These are phyloP conservation scores for Manis javanica DNA, from an alignment of 2,797 vertebrate genomes.

Conservation along the genomic window DNA sequence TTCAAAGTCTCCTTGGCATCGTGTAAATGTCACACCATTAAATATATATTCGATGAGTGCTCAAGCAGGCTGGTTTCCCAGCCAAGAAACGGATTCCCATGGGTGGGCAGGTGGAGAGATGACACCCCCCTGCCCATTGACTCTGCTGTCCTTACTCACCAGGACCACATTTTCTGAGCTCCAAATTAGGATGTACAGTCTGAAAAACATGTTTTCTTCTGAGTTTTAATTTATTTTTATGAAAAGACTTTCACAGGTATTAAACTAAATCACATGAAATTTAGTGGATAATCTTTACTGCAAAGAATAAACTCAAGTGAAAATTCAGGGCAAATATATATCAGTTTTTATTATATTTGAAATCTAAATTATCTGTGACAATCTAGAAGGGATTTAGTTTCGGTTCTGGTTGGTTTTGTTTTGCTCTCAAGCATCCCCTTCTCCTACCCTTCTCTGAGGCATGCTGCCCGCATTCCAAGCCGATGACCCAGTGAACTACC, in stretches of 20 bases:
- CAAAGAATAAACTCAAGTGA: slow-evolving; percentile 23
- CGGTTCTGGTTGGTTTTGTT: neutral
- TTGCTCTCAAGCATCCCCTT: neutral
- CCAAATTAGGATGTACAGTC: slow-evolving; percentile 56
- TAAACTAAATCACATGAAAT: slow-evolving; percentile 57
- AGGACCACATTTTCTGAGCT: neutral
- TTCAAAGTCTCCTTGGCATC: slow-evolving; percentile 72
- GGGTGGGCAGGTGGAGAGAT: slow-evolving; percentile 23
- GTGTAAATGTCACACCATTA: slow-evolving; percentile 60
- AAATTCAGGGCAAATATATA: neutral
- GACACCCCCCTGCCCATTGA: neutral
- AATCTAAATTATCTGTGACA: neutral
- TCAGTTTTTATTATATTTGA: neutral
- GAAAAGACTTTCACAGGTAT: slow-evolving; percentile 53
- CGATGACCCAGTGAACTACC: neutral
- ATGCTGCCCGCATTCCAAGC: neutral
- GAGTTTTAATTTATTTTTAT: slow-evolving; percentile 47
- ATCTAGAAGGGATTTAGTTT: neutral
- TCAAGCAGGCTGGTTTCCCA: slow-evolving; percentile 20
- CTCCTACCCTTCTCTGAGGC: neutral
- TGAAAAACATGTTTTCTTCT: slow-evolving; percentile 57
- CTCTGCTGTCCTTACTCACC: neutral
- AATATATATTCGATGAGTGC: slow-evolving; percentile 53
- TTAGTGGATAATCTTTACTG: slow-evolving; percentile 19
- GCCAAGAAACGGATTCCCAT: neutral